Evolutionary conservation across 2,113 vertebrate species (phyloP), one percentile per base, ranked within the genome.

Genomic region (Beaufortia kweichowensis): DNA sequence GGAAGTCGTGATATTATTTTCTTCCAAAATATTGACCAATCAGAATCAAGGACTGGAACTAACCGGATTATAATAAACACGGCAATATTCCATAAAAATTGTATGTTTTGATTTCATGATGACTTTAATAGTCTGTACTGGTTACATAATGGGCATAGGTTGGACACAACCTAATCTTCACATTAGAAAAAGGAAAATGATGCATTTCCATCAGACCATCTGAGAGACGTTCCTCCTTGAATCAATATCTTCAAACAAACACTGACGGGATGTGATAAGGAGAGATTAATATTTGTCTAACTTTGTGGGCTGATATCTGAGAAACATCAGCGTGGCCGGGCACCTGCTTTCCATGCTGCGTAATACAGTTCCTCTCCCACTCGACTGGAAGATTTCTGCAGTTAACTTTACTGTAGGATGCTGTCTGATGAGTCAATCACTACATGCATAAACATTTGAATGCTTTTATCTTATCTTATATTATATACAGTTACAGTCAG

Each of bases 271-370:
- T 64, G 60, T 63, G 48, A 64, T 72, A 56, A 72, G 14, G 19
- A 11, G 15, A 62, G 23, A 70, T 35, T 2, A 53, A 29, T 66
- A 50, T 67, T 23, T 26, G 19, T 68, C 55, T 80, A 46, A 7
- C 8, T 24, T 50, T 21, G 6, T 41, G 46, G 1, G 21, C 12
- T 53, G 41, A 53, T 62, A 43, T 41, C 12, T 28, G 23, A 69
- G 17, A 15, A 53, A 41, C 59, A 21, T 53, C 39, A 50, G 41
- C 41, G 21, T 48, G 5, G 6, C 21, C 19, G 21, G 35, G 33
- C 33, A 69, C 35, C 63, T 29, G 17, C n/a, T 65, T 12, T 48
- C 78, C 64, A 63, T 46, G 17, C 39, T 55, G 63, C 29, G 78
- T 23, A 48, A 62, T 43, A 17, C 4, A 17, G 10, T 3, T 62